Base-by-base conservation (phyloP, 2,797 vertebrate species). In the Myripristis murdjan region DNA sequence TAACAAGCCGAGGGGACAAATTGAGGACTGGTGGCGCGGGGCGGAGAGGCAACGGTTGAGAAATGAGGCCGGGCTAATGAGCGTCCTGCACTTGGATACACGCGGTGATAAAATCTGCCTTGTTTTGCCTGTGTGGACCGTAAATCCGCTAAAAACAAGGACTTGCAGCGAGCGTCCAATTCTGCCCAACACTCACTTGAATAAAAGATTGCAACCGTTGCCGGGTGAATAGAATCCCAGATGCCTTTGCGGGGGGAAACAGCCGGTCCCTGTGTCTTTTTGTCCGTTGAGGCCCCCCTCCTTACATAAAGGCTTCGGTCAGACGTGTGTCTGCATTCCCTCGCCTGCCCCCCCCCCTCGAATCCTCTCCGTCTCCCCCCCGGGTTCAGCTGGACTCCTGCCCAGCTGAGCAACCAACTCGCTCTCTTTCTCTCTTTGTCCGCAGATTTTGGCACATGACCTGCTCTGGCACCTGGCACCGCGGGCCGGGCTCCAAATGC, bases 301-400 rank as follows among this genome's bases (percentile, higher is more conserved):
- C 67, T 60, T n/a, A 55, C 73, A 89, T 81, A 84, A 91, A 89
- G 79, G 64, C 87, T 79, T 80, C 53, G 86, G 81, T 87, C 82
- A 85, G 85, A 89, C 84, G 85, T 92, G 90, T 91, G 91, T 88
- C 90, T 89, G 59, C 79, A 73, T 83, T 84, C 87, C 65, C 86
- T 67, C 28, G 0, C 28, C 72, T 53, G 56, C 43, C 65, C 58
- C 55, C 52, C 76, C 33, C 33, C 33, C 33, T n/a, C n/a, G n/a
- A n/a, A 7, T 2, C 33, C 33, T 64, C 54, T 33, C 33, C 60
- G 48, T 10, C 60, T 52, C 48, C 62, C 52, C 61, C 57, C 58
- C 64, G 39, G 81, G 48, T 80, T 56, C 0, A 2, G 28, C 88
- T 91, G 86, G 90, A 87, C 79, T n/a, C 43, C 46, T 39, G 81